Base-by-base conservation (phyloP, 2,888 invertebrate genomes). In the Diarsia mendica region DNA sequence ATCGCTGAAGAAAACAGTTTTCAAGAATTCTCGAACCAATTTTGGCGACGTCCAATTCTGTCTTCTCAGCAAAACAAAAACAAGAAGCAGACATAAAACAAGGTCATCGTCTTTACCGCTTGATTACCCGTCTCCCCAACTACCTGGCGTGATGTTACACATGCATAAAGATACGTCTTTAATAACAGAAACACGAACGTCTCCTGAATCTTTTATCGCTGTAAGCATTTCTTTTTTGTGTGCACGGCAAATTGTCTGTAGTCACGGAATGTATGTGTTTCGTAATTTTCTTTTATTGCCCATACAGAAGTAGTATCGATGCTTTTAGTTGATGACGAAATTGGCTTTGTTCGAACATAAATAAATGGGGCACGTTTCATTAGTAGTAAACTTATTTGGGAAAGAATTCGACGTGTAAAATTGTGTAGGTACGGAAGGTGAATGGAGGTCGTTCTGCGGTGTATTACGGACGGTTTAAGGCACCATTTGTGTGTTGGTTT, bases 261-360 rank as follows among this genome's bases (percentile, higher is more conserved):
- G 89, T 87, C 91, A 90, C 89, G 90, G 65, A 85, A 89, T 84
- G 84, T 82, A 82, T 85, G 82, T 87, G 87, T 89, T 87, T 74
- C 80, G 87, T 89, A 90, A 90, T 89, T 87, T 88, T 84, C 84
- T 87, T 88, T 90, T 90, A 89, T 91, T 86, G 82, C 89, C 82
- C 84, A 83, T 86, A 87, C 72, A 87, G 81, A 80, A 87, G 86
- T 83, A 87, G 80, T 82, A 87, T 89, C 85, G 86, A 84, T 84
- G 89, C 88, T 86, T 89, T 89, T 88, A 89, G 87, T 85, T 85
- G 88, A 89, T 89, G 88, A 86, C 83, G 79, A 83, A 87, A 88
- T 89, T 85, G 87, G 83, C 85, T 89, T 86, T 82, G 85, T 89
- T 85, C 82, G 87, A 83, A 85, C 88, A 80, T 86, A 86, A 85